phyloP scores from a whole-genome alignment of 2,888 invertebrate genomes.

The Sinopyrophorus schimmeli region DNA sequence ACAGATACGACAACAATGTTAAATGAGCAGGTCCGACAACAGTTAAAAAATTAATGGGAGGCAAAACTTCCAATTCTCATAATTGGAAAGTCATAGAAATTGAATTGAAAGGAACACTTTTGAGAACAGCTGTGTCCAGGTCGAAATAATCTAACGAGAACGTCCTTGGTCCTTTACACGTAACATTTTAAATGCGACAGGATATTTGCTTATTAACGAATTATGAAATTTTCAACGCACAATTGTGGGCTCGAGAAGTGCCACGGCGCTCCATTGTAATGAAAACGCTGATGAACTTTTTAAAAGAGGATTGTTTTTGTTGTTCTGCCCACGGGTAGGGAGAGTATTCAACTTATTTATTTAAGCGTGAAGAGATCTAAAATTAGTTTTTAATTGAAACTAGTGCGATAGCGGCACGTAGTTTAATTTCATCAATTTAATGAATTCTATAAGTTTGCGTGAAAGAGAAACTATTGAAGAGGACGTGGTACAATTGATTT shows the following conservation, averaged over 20 bases:
- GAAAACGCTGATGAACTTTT: conserved; percentile 39
- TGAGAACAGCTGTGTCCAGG: conserved; percentile 3
- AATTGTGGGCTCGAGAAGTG: conserved; percentile 38
- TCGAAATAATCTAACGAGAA: conserved; percentile 2
- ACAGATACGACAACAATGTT: too few species aligned
- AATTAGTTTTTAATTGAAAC: conserved; percentile 45
- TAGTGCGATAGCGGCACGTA: conserved; percentile 29
- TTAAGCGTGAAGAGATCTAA: conserved; percentile 47
- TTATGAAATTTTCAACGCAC: conserved; percentile 55
- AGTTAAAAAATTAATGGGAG: too few species aligned
- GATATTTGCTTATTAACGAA: conserved; percentile 52
- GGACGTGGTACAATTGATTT: conserved; percentile 10
- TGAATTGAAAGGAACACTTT: too few species aligned
- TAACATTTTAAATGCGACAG: conserved; percentile 38
- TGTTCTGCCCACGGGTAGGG: conserved; percentile 32
- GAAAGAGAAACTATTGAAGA: conserved; percentile 18
- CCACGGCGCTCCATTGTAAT: conserved; percentile 31
- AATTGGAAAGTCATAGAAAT: too few species aligned
- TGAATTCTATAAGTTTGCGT: conserved; percentile 23
- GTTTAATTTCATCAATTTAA: conserved; percentile 26
- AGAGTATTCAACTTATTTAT: conserved; percentile 42
- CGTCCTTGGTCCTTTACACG: conserved; percentile 12
- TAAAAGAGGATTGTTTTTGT: conserved; percentile 39
- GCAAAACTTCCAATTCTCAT: too few species aligned
- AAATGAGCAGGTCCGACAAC: too few species aligned